These are phyloP conservation scores for Aplocera efformata DNA, from an alignment of 2,888 invertebrate genomes.

Conservation along the genomic window DNA sequence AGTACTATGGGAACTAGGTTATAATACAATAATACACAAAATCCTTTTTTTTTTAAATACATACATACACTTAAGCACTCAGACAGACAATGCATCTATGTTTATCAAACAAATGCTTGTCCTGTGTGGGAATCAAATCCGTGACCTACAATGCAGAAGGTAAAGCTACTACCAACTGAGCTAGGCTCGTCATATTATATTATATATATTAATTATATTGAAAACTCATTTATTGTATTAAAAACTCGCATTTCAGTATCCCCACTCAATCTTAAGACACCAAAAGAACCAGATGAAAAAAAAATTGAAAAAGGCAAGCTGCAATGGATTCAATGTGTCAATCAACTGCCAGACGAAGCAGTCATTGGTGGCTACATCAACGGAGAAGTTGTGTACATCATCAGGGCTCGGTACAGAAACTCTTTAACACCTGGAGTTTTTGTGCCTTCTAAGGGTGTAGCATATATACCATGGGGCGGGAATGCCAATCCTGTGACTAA, in stretches of 20 bases:
- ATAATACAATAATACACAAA: too few relatives aligned
- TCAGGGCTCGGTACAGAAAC: constrained; percentile 85
- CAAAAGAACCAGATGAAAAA: constrained; percentile 1
- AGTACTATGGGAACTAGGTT: too few relatives aligned
- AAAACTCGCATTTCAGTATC: constrained; percentile 35
- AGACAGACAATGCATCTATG: too few relatives aligned
- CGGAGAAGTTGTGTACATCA: constrained; percentile 82
- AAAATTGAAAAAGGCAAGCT: constrained; percentile 62
- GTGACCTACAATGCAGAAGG: too few relatives aligned
- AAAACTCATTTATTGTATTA: too few relatives aligned
- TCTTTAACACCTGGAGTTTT: constrained; percentile 91
- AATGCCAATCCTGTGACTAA: constrained; percentile 83
- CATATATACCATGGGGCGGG: constrained; percentile 89
- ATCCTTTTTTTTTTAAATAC: too few relatives aligned
- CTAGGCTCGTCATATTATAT: too few relatives aligned
- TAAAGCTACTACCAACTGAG: too few relatives aligned
- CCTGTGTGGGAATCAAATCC: too few relatives aligned
- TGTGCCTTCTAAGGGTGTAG: constrained; percentile 84
- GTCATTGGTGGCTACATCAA: constrained; percentile 84
- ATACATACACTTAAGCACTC: too few relatives aligned
- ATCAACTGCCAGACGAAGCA: constrained; percentile 85
- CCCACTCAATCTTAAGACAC: constrained; percentile 30
- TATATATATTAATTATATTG: neutral
- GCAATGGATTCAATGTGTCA: constrained; percentile 82
- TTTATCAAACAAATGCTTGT: too few relatives aligned